Conservation (phyloP, 1,140 invertebrate genomes). For the Drosophila guanche region DNA sequence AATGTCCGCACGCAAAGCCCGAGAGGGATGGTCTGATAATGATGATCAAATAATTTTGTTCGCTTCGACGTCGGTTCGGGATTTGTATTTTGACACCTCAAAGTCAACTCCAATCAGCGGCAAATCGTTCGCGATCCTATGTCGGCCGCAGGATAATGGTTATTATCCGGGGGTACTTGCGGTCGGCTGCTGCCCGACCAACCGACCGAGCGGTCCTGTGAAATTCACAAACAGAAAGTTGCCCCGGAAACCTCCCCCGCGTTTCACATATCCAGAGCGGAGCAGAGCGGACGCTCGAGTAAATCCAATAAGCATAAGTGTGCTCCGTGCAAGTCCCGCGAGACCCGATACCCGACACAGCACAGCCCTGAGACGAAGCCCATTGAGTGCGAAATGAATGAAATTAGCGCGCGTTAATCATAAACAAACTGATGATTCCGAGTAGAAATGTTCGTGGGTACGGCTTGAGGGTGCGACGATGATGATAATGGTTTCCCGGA, state of each 20-base stretch:
- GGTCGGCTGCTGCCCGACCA: constrained; percentile 11
- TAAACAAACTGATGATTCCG: constrained; percentile 63
- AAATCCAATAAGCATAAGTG: constrained; percentile 77
- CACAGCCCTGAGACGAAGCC: constrained; percentile 11
- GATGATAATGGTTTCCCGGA: constrained; percentile 3
- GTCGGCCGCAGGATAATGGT: constrained; percentile 24
- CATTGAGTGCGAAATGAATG: constrained; percentile 72
- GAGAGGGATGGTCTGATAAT: no score
- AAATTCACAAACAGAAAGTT: constrained; percentile 47
- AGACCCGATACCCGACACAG: constrained; percentile 20
- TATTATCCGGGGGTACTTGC: constrained; percentile 39
- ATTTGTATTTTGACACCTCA: constrained; percentile 71
- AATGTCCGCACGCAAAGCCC: no score
- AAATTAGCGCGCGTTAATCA: constrained; percentile 80
- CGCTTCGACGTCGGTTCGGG: constrained; percentile 29
- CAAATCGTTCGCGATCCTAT: no score
- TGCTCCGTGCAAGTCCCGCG: constrained; percentile 48
- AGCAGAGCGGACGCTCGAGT: constrained; percentile 5
- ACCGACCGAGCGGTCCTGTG: constrained; percentile 40
- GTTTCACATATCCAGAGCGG: not conserved
- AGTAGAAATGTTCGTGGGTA: no score
- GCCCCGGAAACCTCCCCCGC: constrained; percentile 17
- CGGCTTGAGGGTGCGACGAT: constrained; percentile 11
- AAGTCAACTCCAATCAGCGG: constrained; percentile 63
- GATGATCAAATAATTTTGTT: constrained; percentile 57